A percentile compares a stretch with the other conserved stretches of the same genome.
These are phyloP conservation scores for Acanthosepion esculentum DNA, from an alignment of 2,888 invertebrate genomes.

Conservation along the genomic window DNA sequence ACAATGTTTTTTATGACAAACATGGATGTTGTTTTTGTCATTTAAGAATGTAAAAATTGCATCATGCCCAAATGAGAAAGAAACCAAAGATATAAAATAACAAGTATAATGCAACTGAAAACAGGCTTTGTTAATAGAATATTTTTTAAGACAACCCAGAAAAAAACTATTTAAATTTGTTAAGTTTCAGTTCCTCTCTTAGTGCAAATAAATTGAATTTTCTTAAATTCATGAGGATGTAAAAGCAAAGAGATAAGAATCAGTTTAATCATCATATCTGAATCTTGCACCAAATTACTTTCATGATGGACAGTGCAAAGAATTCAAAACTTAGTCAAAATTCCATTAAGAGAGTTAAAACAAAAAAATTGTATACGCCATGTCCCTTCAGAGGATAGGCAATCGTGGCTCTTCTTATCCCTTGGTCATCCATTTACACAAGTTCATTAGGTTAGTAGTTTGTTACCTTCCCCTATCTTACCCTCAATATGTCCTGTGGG, in stretches of 20 bases:
- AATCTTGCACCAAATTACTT: too few species aligned
- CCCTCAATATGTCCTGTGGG: too few species aligned
- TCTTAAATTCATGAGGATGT: neutral
- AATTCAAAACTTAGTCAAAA: too few species aligned
- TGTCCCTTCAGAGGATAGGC: too few species aligned
- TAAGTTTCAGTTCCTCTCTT: neutral
- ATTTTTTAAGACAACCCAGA: neutral
- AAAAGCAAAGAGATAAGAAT: neutral
- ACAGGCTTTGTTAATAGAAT: neutral
- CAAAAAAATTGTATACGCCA: too few species aligned
- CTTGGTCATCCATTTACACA: too few species aligned
- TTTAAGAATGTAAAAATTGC: neutral
- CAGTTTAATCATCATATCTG: neutral
- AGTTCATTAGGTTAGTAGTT: too few species aligned
- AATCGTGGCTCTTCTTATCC: too few species aligned
- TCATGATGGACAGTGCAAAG: too few species aligned
- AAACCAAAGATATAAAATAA: neutral
- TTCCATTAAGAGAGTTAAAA: too few species aligned
- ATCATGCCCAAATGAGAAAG: neutral
- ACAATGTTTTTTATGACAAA: neutral
- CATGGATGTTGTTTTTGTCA: neutral
- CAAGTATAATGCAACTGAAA: neutral
- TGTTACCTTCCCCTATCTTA: too few species aligned
- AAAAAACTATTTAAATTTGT: neutral
- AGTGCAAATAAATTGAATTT: neutral